Evolutionary conservation across 2,888 invertebrate species (phyloP), one percentile per base, ranked within the genome.

Genomic region (Clusia tigrina): DNA sequence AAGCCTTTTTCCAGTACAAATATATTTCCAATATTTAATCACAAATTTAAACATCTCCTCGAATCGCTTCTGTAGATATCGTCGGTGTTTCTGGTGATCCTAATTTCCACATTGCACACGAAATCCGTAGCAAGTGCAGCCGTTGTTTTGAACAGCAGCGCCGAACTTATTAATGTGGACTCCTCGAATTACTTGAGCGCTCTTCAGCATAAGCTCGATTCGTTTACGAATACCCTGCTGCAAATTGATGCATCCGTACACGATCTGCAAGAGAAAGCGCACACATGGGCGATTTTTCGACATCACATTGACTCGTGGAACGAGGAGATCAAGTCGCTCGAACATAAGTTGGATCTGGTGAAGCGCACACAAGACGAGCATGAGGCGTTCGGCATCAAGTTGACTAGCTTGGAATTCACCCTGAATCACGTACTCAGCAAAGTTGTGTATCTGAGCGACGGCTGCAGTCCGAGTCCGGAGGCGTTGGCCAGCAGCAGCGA

Each of bases 291-390:
- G 58, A 85, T 86, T 25, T 85, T 86, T 71, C 85, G 85, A 66
- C 83, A 86, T 66, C 86, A 86, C 69, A 84, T 86, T 46, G 80
- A 85, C 17, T 84, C 86, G 0, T 87, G 86, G 86, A 86, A 86
- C 64, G 86, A 86, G 42, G 86, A 86, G 67, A 83, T 86, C 62
- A 84, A 85, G 64, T 79, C 84, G 1, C 72, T 86, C 10, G 86
- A 86, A 71, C 82, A 84, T 65, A 86, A 87, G 76, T 76, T 87
- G 22, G 84, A 84, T 63, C 78, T 86, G 32, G 81, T 87, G 15
- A 84, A 82, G 73, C 85, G 84, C 3, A 67, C 73, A 1, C 75
- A 81, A 62, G 78, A 77, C 12, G 73, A 74, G 12, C 74, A 72
- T 25, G 68, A 77, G 17, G 52, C 63, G 3, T 67, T 70, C 52